Percentiles rank a stretch among this genome's conserved stretches.
Evolutionary conservation across 2,113 vertebrate genomes (phyloP).

Genomic region (Toxostoma redivivum): DNA sequence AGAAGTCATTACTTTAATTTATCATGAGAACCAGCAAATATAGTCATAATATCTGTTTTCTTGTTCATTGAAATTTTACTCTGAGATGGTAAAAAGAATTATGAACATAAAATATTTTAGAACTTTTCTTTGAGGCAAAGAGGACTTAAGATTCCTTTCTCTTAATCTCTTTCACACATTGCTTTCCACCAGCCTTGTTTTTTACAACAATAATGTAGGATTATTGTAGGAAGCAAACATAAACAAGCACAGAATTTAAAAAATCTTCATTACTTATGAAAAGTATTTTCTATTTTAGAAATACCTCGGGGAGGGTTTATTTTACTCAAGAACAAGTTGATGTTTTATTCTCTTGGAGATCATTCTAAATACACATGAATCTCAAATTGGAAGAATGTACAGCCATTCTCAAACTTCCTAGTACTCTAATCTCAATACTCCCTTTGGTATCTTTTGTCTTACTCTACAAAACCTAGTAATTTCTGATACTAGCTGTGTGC

Average conservation of each 20-base stretch:
- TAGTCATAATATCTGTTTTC: neutral
- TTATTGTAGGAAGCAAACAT: neutral
- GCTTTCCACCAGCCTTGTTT: neutral
- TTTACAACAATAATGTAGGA: neutral
- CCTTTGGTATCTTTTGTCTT: neutral
- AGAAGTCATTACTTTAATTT: neutral
- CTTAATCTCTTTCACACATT: neutral
- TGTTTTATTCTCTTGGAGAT: neutral
- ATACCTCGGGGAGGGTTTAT: fast-evolving
- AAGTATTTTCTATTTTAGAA: neutral
- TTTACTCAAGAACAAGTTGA: neutral
- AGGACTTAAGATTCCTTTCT: neutral
- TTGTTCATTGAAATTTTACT: neutral
- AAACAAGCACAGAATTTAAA: neutral
- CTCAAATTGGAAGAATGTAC: neutral
- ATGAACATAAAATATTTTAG: neutral
- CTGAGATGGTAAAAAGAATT: neutral
- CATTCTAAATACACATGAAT: neutral
- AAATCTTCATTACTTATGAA: neutral
- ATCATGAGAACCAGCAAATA: neutral
- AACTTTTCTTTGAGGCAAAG: neutral
- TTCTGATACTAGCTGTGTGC: neutral
- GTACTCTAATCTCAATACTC: neutral
- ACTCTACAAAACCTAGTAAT: neutral
- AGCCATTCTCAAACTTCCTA: neutral